Base-by-base conservation (phyloP, 2,113 vertebrate genomes). In the Corythornis cristatus region DNA sequence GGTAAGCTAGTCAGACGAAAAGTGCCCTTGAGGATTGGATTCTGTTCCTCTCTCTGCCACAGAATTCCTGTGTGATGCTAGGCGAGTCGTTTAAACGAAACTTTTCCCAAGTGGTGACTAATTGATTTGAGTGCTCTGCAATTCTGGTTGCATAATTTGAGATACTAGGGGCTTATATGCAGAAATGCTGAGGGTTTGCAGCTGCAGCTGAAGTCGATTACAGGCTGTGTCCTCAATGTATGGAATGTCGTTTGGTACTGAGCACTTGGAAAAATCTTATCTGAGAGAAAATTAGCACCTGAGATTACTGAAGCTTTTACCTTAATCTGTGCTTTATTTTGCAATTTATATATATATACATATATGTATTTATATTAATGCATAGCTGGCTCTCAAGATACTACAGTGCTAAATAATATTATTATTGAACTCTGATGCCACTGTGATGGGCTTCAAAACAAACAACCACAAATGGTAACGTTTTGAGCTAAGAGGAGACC, bases 111-210 rank as follows among this genome's bases (percentile, higher is more conserved):
- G 96, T 96, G 95, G 96, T 96, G 94, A 96, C 96, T 96, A 96
- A 96, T 96, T 96, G 96, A 96, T 96, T 96, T 96, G 96, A 96
- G 96, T 96, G 96, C 95, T 96, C 95, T 96, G 93, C 93, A 96
- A 96, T 96, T 96, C 92, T 96, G 88, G 88, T 95, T 93, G 95
- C 95, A 96, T 96, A 96, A 96, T 96, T 96, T 95, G 91, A 89
- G 90, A 48, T 96, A 85, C 88, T 80, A 83, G 79, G 82, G 75
- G 75, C 72, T 93, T 88, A 85, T 89, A 92, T 88, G 95, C 90
- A 95, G 95, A 95, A 95, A 89, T 83, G 85, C 90, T 85, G 90
- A 93, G 92, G 67, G 85, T 85, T 96, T 93, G 88, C 93, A 96
- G 94, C 96, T 95, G 94, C 94, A 95, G 85, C 88, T 95, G 87